Evolutionary conservation across 2,888 invertebrate species (phyloP).

Genomic region (Keiferia lycopersicella): DNA sequence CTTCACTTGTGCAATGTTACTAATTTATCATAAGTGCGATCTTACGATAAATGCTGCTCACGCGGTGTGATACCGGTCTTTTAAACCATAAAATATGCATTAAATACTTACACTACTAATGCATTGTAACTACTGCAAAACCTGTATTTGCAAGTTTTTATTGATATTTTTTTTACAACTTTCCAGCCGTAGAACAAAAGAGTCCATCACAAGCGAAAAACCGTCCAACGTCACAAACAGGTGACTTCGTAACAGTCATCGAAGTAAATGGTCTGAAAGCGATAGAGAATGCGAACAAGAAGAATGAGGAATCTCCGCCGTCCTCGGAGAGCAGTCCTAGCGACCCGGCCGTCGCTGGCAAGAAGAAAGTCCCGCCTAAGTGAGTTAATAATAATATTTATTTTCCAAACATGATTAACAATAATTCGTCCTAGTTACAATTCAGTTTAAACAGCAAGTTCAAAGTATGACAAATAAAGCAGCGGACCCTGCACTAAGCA

Average conservation of each 20-base stretch:
- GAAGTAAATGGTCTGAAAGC: slow-evolving; percentile 91
- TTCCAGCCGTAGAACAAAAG: slow-evolving; percentile 62
- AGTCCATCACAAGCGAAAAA: slow-evolving; percentile 70
- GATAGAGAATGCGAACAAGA: slow-evolving; percentile 71
- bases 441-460: too few species aligned
- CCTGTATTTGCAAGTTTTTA: too few species aligned
- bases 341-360: slow-evolving; percentile 78
- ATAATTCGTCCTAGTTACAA: too few species aligned
- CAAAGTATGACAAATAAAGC: too few species aligned
- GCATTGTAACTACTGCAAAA: not conserved
- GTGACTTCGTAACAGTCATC: slow-evolving; percentile 92
- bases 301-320: slow-evolving; percentile 65
- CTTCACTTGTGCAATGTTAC: not conserved
- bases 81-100: not conserved
- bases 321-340: slow-evolving; percentile 80
- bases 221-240: slow-evolving; percentile 78
- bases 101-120: not conserved
- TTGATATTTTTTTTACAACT: too few species aligned
- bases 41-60: not conserved
- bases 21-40: not conserved
- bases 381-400: slow-evolving; percentile 48
- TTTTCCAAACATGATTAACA: not conserved
- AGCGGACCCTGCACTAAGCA: too few species aligned
- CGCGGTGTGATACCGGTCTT: not conserved
- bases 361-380: slow-evolving; percentile 85